A percentile compares a stretch with the other conserved stretches of the same genome.
phyloP scores from a whole-genome alignment of 2,888 invertebrate species.

The Acleris holmiana region DNA sequence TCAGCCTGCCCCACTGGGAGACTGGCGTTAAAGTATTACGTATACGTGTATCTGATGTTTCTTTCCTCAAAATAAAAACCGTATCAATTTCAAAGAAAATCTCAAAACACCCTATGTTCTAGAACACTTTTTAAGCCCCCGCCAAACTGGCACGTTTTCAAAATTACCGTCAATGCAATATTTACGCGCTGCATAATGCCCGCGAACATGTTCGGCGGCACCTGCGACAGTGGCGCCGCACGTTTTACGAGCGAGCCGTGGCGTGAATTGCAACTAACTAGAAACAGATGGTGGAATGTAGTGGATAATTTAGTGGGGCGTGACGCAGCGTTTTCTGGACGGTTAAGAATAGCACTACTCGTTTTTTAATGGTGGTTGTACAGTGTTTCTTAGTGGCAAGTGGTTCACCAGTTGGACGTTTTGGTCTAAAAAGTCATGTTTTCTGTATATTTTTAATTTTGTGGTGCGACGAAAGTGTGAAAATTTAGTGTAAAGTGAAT shows the following conservation, averaged over 20 bases:
- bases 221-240: constrained; percentile 37
- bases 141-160: constrained; percentile 4
- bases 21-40: no score
- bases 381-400: no score
- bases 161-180: constrained; percentile 25
- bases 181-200: constrained; percentile 34
- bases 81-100: not conserved
- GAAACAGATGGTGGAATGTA: constrained; percentile 44
- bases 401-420: no score
- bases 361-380: no score
- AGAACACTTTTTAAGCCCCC: not conserved
- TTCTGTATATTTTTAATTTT: no score
- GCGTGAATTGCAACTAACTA: constrained; percentile 38
- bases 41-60: not conserved
- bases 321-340: not conserved
- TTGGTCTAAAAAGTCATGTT: no score
- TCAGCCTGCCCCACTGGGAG: no score
- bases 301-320: constrained; percentile 28
- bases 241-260: constrained; percentile 37
- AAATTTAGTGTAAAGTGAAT: no score
- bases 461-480: no score
- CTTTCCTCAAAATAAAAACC: not conserved
- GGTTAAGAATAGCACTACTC: not conserved
- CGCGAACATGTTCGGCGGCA: constrained; percentile 24
- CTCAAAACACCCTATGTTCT: no score